Conservation (phyloP, 1,140 invertebrate species). For the Tigriopus japonicus region DNA sequence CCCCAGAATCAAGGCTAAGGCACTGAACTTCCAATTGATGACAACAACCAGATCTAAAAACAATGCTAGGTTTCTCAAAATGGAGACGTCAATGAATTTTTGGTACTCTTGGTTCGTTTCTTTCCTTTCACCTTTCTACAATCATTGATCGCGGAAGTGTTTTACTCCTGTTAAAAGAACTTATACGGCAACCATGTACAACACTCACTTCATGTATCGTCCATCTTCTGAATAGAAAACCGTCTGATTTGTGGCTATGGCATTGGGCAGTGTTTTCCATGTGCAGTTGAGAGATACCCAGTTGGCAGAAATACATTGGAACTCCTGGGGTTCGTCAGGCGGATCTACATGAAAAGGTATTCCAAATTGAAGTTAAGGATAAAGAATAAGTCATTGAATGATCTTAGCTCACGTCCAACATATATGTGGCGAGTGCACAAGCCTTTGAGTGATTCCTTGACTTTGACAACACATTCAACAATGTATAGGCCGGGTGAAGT, state of each 20-base stretch:
- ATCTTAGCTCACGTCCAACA: background rate
- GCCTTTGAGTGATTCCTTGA: background rate
- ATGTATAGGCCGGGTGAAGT: too few species aligned
- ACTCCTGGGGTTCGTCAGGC: constrained; percentile 18
- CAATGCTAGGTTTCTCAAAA: too few species aligned
- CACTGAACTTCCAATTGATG: too few species aligned
- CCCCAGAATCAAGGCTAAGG: too few species aligned
- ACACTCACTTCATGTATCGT: background rate
- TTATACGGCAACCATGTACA: too few species aligned
- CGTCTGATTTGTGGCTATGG: constrained; percentile 18
- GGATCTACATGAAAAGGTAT: constrained; percentile 15
- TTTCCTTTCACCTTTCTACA: too few species aligned
- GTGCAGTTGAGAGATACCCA: constrained; percentile 20
- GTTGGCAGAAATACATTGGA: constrained; percentile 18
- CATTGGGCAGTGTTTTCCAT: constrained; percentile 18
- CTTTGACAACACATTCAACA: background rate
- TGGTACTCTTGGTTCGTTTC: too few species aligned
- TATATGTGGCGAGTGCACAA: background rate
- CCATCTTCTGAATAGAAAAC: background rate
- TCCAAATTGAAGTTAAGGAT: background rate
- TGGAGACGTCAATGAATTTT: too few species aligned
- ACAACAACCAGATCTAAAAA: too few species aligned
- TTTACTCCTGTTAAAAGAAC: too few species aligned
- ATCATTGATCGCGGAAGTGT: too few species aligned
- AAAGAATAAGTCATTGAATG: background rate